Evolutionary conservation across 1,140 invertebrate species (phyloP).

Genomic region (Manduca sexta): DNA sequence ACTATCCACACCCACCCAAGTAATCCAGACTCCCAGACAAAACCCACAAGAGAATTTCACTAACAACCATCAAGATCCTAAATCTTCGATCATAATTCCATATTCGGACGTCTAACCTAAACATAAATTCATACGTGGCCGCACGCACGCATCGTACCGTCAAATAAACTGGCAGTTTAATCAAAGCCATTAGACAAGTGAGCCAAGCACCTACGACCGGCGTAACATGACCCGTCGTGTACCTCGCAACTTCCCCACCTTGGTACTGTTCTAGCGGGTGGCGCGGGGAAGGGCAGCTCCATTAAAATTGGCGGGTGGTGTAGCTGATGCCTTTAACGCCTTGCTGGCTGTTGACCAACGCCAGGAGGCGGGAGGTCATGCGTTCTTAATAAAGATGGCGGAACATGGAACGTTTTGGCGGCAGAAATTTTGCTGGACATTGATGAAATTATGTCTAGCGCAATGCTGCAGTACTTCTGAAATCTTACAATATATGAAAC

Average conservation of each 20-base stretch:
- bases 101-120: slow-evolving; percentile 48
- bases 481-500: too few relatives aligned
- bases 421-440: slow-evolving; percentile 34
- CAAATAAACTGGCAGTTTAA: slow-evolving; percentile 73
- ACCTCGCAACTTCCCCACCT: slow-evolving; percentile 21
- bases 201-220: slow-evolving; percentile 60
- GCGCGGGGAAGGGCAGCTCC: slow-evolving; percentile 33
- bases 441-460: slow-evolving; percentile 5
- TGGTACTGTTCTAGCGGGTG: slow-evolving; percentile 20
- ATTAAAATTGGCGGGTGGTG: slow-evolving; percentile 46
- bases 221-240: slow-evolving; percentile 39
- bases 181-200: slow-evolving; percentile 72
- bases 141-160: slow-evolving; percentile 67
- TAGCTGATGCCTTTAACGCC: slow-evolving; percentile 71
- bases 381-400: slow-evolving; percentile 71
- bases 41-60: neutral
- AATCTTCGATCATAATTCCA: slow-evolving; percentile 51
- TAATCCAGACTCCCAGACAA: neutral
- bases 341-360: slow-evolving; percentile 69
- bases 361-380: slow-evolving; percentile 65
- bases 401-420: slow-evolving; percentile 58
- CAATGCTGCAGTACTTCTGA: too few relatives aligned
- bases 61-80: slow-evolving; percentile 7
- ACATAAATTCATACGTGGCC: slow-evolving; percentile 70
- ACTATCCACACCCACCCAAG: neutral